These are phyloP conservation scores for Lamellibrachia luymesi DNA, from an alignment of 1,140 invertebrate genomes.

Conservation along the genomic window DNA sequence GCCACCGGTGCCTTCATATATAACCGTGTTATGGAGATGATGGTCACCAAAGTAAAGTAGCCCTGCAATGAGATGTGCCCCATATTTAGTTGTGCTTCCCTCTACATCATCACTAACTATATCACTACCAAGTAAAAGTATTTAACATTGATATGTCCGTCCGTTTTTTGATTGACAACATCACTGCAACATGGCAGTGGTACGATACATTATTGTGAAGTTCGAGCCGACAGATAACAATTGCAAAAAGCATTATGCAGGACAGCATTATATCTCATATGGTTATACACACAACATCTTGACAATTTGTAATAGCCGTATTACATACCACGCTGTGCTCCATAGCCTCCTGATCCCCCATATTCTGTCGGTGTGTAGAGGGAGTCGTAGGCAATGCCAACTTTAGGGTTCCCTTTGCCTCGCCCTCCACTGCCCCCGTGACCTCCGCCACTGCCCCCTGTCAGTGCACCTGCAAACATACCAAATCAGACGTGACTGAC, in stretches of 20 bases:
- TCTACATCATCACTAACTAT: no score
- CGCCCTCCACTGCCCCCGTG: constrained; percentile 46
- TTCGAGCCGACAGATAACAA: no score
- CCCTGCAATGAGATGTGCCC: constrained; percentile 14
- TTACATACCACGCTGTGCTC: constrained; percentile 34
- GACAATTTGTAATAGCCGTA: background rate
- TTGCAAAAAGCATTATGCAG: background rate
- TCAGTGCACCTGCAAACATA: background rate
- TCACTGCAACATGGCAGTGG: no score
- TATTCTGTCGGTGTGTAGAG: constrained; percentile 35
- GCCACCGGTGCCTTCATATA: constrained; percentile 38
- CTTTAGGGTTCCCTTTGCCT: constrained; percentile 29
- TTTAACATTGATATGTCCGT: no score
- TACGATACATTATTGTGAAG: no score
- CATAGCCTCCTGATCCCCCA: constrained; percentile 42
- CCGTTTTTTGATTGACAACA: no score
- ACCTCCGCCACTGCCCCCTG: constrained; percentile 44
- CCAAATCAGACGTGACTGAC: background rate
- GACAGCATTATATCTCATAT: no score
- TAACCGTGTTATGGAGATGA: constrained; percentile 32
- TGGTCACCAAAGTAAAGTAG: constrained; percentile 39
- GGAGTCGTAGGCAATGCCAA: constrained; percentile 40
- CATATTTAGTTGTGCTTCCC: background rate
- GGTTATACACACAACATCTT: no score
- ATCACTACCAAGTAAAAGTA: no score